Evolutionary conservation across 2,797 vertebrate genomes (phyloP), one percentile per base, ranked within the genome.

Genomic region (Chlorospingus flavigularis): DNA sequence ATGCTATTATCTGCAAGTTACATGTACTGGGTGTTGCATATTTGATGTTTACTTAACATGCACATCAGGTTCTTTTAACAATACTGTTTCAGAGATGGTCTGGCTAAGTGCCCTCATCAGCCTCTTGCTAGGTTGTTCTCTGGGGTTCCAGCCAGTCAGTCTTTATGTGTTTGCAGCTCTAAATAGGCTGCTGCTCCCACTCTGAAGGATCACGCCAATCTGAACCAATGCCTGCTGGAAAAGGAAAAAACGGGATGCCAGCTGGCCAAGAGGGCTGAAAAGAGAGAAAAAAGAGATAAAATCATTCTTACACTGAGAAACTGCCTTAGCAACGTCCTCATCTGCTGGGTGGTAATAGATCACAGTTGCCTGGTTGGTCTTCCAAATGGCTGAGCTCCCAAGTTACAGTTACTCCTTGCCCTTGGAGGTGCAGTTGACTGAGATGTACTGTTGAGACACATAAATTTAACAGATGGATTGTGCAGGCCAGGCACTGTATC

Each of bases 71-170:
- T 95, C 90, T 72, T 90, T 42, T 45, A 90, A 90, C 79, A 84
- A 72, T 17, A 78, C 37, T 26, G 54, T 80, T 94, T 88, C 23
- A 60, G 82, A 94, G 85, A 94, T 78, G 68, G 86, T 78, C 76
- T 95, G 94, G 94, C 91, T 43, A 66, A 92, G 37, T 70, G 91
- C 85, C 91, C 70, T 94, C 73, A 77, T 72, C 92, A 88, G 70
- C 86, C 77, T 81, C 86, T 88, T 90, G 82, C 66, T 88, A 75
- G 60, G 88, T 88, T 81, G 62, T 42, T 92, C 96, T 94, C 82
- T 70, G 66, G 70, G 73, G 90, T 55, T 95, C 55, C 76, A 90
- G 95, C 82, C 93, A 95, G 86, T 95, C 92, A 96, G 84, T 75
- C 85, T 90, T 85, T 68, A 28, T 58, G 85, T 71, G 70, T 75